Conservation (phyloP, 2,113 vertebrate genomes). For the Semicossyphus pulcher region DNA sequence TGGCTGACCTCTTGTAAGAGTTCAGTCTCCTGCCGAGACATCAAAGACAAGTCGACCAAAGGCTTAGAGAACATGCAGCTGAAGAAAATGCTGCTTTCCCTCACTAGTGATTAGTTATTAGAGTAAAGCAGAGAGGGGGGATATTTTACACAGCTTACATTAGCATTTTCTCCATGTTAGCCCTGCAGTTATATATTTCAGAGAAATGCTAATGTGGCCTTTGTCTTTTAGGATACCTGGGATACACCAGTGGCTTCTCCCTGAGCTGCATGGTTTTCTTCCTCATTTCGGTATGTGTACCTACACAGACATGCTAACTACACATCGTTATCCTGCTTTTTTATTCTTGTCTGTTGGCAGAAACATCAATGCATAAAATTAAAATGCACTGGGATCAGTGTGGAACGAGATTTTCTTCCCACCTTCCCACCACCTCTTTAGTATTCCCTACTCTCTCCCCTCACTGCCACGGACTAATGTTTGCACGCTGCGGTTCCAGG, state of each 20-base stretch:
- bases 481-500: conserved; percentile 60
- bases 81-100: neutral
- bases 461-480: conserved; percentile 50
- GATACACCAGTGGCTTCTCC: conserved; percentile 99
- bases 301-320: neutral
- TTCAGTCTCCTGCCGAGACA: conserved; percentile 39
- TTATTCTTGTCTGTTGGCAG: conserved; percentile 19
- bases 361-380: conserved; percentile 12
- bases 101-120: neutral
- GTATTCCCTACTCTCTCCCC: conserved; percentile 52
- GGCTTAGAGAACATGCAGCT: neutral
- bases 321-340: neutral
- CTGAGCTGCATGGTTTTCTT: conserved; percentile 99
- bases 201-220: conserved; percentile 35
- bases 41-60: conserved; percentile 15
- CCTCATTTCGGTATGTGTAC: conserved; percentile 94
- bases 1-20: conserved; percentile 43
- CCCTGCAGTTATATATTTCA: neutral
- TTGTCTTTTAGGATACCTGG: conserved; percentile 91
- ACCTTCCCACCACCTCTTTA: conserved; percentile 49
- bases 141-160: neutral
- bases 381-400: conserved; percentile 29
- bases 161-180: neutral
- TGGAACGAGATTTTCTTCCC: conserved; percentile 1
- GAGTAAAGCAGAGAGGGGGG: neutral